A percentile compares a stretch with the other conserved stretches of the same genome.
These are phyloP conservation scores for Sorex maritimensis DNA, from an alignment of 2,797 vertebrate genomes.

Conservation along the genomic window DNA sequence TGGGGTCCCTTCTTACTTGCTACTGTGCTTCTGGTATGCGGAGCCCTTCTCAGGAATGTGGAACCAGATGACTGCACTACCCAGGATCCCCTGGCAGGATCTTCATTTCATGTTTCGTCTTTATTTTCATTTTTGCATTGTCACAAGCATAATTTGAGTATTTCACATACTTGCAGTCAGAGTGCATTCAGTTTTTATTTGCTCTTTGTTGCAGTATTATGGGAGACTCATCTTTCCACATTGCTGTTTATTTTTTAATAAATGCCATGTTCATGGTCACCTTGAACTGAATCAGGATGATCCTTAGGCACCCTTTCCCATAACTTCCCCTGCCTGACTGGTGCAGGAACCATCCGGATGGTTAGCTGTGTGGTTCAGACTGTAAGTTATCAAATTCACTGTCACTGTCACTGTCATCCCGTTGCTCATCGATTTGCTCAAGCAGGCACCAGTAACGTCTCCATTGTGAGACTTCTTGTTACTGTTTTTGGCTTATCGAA, in stretches of 20 bases:
- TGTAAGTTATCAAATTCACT: not conserved
- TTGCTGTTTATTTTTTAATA: constrained; percentile 37
- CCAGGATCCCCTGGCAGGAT: not conserved
- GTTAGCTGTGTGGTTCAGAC: constrained; percentile 38
- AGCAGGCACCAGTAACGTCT: too few species aligned
- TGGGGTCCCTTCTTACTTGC: not conserved
- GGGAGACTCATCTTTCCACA: constrained; percentile 29
- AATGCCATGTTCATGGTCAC: not conserved
- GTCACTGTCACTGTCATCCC: too few species aligned
- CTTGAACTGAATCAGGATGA: constrained; percentile 39
- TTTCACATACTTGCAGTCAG: constrained; percentile 38
- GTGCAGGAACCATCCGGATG: not conserved
- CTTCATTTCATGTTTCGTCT: not conserved
- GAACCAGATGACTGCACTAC: not conserved
- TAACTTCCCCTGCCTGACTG: not conserved
- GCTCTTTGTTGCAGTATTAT: constrained; percentile 32
- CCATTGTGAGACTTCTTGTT: too few species aligned
- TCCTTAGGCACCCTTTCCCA: not conserved
- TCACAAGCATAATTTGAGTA: constrained; percentile 37
- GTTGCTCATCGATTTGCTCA: too few species aligned
- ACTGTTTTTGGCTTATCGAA: too few species aligned
- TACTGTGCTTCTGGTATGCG: not conserved
- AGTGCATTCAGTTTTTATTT: constrained; percentile 17
- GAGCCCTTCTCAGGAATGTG: constrained; percentile 9
- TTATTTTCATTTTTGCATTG: constrained; percentile 49